Conservation (phyloP, 2,888 invertebrate species). For the Cheilosia grossa region DNA sequence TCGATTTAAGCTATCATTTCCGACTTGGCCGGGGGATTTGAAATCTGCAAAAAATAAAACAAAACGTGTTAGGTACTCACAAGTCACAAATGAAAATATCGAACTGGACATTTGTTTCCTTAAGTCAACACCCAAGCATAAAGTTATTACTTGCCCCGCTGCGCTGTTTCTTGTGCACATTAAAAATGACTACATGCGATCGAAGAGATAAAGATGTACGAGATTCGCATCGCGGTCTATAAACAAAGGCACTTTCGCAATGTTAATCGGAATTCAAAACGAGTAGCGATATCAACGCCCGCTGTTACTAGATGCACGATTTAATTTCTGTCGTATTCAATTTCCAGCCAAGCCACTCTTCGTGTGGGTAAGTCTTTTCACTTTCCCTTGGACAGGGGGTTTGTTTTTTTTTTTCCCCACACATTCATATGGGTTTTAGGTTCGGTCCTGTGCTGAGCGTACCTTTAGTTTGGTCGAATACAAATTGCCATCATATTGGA, state of each 20-base stretch:
- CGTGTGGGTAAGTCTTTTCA: conserved; percentile 36
- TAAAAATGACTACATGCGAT: conserved; percentile 54
- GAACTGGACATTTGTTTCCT: conserved; percentile 5
- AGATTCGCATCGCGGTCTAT: conserved; percentile 24
- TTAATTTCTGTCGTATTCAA: conserved; percentile 39
- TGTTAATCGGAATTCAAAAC: conserved; percentile 62
- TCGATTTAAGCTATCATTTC: conserved; percentile 29
- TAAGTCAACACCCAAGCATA: conserved; percentile 22
- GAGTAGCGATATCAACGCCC: conserved; percentile 53
- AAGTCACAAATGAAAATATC: not conserved
- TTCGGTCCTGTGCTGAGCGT: not conserved
- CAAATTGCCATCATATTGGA: conserved; percentile 35
- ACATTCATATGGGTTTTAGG: conserved; percentile 4
- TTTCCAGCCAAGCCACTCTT: conserved; percentile 23
- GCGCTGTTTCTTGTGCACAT: conserved; percentile 28
- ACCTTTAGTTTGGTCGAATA: conserved; percentile 18
- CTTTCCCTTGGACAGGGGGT: conserved; percentile 29
- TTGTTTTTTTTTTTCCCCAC: not conserved
- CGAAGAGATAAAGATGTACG: conserved; percentile 45
- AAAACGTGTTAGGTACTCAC: conserved; percentile 1
- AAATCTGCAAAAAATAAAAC: conserved; percentile 34
- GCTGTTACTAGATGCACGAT: conserved; percentile 46
- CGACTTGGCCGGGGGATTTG: not conserved
- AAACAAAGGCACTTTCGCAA: conserved; percentile 43
- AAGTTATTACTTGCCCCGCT: conserved; percentile 42